These are phyloP conservation scores for Drosophila grimshawi DNA, from an alignment of 1,140 invertebrate species.

Conservation along the genomic window DNA sequence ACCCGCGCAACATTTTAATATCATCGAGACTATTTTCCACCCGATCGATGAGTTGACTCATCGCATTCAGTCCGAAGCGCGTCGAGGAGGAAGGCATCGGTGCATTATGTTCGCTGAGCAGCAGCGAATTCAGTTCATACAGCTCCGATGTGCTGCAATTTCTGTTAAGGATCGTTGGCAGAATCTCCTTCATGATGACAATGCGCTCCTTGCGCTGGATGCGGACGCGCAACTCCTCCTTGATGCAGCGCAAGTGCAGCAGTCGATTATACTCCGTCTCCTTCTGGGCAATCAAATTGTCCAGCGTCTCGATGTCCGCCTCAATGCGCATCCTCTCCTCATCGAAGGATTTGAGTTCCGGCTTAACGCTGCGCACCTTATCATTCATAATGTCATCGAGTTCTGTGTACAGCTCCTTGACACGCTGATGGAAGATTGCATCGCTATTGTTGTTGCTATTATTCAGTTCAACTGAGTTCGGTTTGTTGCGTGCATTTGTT, in stretches of 20 bases:
- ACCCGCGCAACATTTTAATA: conserved; percentile 47
- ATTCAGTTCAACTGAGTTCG: conserved; percentile 48
- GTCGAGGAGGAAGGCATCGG: conserved; percentile 13
- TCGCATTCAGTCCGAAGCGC: background rate
- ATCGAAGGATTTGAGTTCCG: conserved; percentile 24
- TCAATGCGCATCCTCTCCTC: conserved; percentile 51
- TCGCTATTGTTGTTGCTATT: conserved; percentile 63
- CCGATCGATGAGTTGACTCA: conserved; percentile 42
- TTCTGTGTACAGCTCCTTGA: conserved; percentile 50
- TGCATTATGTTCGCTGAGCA: conserved; percentile 33
- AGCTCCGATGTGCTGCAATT: conserved; percentile 52
- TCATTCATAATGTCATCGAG: conserved; percentile 47
- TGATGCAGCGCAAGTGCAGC: conserved; percentile 50
- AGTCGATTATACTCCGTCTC: conserved; percentile 70
- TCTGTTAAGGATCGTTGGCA: conserved; percentile 46
- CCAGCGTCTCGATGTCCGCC: conserved; percentile 43
- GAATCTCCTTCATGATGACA: conserved; percentile 43
- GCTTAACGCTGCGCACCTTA: conserved; percentile 25
- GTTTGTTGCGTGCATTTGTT: conserved; percentile 15
- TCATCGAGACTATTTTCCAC: conserved; percentile 40
- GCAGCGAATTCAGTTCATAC: conserved; percentile 46
- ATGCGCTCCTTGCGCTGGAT: conserved; percentile 51
- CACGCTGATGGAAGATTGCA: conserved; percentile 56
- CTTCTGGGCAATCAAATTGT: conserved; percentile 49
- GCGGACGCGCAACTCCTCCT: conserved; percentile 49